Percentiles rank a stretch among this genome's conserved stretches.
Conservation (phyloP, 1,140 invertebrate species). For the Brachionus plicatilis region DNA sequence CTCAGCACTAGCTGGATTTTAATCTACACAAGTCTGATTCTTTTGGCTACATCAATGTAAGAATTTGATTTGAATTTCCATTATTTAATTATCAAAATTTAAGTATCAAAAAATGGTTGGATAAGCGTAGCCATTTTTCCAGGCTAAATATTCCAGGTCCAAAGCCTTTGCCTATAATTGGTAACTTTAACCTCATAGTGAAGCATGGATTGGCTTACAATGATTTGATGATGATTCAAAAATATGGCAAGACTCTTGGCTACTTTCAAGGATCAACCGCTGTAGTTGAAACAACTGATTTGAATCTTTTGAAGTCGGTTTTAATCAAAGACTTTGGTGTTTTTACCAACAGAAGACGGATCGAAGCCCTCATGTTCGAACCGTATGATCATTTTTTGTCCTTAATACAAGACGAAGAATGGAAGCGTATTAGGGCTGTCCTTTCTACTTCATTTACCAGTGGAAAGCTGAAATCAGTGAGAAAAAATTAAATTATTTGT, state of each 20-base stretch:
- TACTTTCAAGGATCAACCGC: neutral
- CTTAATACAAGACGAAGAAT: slow-evolving; percentile 32
- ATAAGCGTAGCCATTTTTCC: neutral
- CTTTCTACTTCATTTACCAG: slow-evolving; percentile 29
- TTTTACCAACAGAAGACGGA: slow-evolving; percentile 9
- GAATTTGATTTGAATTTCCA: no score
- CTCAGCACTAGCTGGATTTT: neutral
- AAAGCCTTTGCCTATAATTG: slow-evolving; percentile 10
- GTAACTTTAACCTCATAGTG: neutral
- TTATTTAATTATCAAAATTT: neutral
- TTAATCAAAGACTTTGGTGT: slow-evolving; percentile 35
- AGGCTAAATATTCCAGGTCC: slow-evolving; percentile 21
- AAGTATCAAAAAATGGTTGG: neutral
- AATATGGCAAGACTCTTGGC: slow-evolving; percentile 2
- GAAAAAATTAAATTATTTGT: neutral
- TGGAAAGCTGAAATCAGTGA: slow-evolving; percentile 36
- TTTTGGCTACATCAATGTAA: neutral
- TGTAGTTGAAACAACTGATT: slow-evolving; percentile 1
- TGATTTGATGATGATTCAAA: neutral
- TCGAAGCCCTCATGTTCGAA: slow-evolving; percentile 1
- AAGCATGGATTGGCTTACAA: slow-evolving; percentile 34
- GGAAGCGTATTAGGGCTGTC: slow-evolving; percentile 29
- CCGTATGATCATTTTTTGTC: slow-evolving; percentile 19
- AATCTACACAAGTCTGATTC: neutral
- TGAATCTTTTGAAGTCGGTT: neutral